These are phyloP conservation scores for Callinectes sapidus DNA, from an alignment of 2,888 invertebrate species.

Conservation along the genomic window DNA sequence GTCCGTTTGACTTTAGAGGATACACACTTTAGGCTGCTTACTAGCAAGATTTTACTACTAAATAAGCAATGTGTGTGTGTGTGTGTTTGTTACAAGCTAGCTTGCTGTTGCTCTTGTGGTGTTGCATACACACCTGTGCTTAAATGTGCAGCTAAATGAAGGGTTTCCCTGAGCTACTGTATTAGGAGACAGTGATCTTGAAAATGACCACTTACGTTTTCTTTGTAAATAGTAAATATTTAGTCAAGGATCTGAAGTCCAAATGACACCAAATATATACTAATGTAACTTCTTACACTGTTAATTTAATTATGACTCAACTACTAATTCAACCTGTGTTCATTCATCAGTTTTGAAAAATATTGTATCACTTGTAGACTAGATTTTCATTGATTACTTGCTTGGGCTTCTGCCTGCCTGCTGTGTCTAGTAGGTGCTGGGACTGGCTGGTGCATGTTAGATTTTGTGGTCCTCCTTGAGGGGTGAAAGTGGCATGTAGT, in stretches of 20 bases:
- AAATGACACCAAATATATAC: slow-evolving; percentile 28
- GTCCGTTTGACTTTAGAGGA: too few species aligned
- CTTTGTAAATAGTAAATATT: not conserved
- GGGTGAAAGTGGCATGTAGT: not conserved
- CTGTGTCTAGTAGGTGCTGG: not conserved
- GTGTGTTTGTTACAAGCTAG: not conserved
- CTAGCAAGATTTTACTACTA: too few species aligned
- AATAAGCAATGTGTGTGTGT: not conserved
- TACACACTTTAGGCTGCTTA: too few species aligned
- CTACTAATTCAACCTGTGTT: not conserved
- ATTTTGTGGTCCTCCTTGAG: not conserved
- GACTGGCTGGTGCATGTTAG: not conserved
- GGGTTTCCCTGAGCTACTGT: not conserved
- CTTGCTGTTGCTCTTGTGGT: not conserved
- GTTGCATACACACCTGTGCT: not conserved
- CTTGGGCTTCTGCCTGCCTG: not conserved
- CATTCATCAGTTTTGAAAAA: not conserved
- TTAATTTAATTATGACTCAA: not conserved
- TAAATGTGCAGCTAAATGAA: not conserved
- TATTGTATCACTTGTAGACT: not conserved
- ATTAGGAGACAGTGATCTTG: not conserved
- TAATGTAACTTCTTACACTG: not conserved
- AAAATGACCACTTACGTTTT: not conserved
- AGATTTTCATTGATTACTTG: not conserved
- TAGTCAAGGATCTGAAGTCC: not conserved